These are phyloP conservation scores for Chloromyia formosa DNA, from an alignment of 2,888 invertebrate genomes.

Conservation along the genomic window DNA sequence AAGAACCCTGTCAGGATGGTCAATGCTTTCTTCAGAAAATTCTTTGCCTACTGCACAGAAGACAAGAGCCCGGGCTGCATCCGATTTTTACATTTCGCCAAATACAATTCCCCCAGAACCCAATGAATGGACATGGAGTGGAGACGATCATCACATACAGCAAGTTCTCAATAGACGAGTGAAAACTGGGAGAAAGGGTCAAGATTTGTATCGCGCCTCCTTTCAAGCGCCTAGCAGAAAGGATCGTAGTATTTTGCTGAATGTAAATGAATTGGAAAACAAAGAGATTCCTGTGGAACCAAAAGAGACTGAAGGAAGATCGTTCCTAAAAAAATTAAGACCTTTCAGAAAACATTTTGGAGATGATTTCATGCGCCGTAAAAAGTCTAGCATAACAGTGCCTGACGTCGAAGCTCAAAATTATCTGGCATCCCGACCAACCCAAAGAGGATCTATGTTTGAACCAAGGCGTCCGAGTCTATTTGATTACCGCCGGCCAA, in stretches of 20 bases:
- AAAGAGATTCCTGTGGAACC: slow-evolving; percentile 24
- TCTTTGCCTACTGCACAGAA: slow-evolving; percentile 59
- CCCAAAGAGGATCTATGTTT: slow-evolving; percentile 23
- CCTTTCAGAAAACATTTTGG: slow-evolving; percentile 60
- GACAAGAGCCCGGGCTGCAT: slow-evolving; percentile 68
- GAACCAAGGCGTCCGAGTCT: slow-evolving; percentile 38
- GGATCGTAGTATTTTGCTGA: slow-evolving; percentile 52
- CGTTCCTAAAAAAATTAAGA: slow-evolving; percentile 58
- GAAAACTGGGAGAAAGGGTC: slow-evolving; percentile 54
- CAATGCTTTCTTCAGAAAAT: slow-evolving; percentile 65
- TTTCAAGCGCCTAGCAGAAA: slow-evolving; percentile 50
- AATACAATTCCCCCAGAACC: slow-evolving; percentile 52
- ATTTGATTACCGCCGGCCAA: slow-evolving; percentile 27
- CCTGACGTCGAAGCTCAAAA: slow-evolving; percentile 38
- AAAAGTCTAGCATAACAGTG: slow-evolving; percentile 45
- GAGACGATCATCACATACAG: slow-evolving; percentile 63
- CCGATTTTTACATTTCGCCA: slow-evolving; percentile 65
- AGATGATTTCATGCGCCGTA: slow-evolving; percentile 53
- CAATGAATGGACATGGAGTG: slow-evolving; percentile 65
- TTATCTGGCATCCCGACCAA: slow-evolving; percentile 45
- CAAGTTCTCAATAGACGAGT: slow-evolving; percentile 61
- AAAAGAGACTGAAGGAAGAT: slow-evolving; percentile 47
- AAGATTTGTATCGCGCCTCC: slow-evolving; percentile 53
- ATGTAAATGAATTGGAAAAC: slow-evolving; percentile 54
- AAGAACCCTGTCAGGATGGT: slow-evolving; percentile 66